phyloP scores from a whole-genome alignment of 1,140 invertebrate species.

The Whitmania pigra region DNA sequence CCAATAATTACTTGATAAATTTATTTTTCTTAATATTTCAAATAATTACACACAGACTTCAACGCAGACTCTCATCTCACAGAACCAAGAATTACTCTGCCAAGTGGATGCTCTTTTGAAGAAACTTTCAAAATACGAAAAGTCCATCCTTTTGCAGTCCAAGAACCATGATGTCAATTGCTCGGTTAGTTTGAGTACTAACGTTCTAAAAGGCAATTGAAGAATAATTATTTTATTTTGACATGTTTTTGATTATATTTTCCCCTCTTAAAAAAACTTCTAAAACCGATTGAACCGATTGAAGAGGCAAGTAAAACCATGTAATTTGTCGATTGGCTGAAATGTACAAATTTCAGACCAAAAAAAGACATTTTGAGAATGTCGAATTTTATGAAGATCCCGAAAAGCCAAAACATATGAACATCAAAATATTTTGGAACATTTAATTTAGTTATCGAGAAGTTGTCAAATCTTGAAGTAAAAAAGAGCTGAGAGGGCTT shows the following conservation, averaged over 20 bases:
- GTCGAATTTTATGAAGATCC: too few relatives aligned
- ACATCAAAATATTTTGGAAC: too few relatives aligned
- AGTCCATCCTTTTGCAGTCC: not conserved
- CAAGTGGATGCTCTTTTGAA: not conserved
- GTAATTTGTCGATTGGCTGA: not conserved
- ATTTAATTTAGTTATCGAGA: too few relatives aligned
- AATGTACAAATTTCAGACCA: not conserved
- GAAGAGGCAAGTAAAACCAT: not conserved
- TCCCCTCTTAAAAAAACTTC: too few relatives aligned
- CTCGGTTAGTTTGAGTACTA: not conserved
- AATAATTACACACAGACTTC: not conserved
- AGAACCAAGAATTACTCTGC: conserved; percentile 7
- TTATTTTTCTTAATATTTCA: too few relatives aligned
- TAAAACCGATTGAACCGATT: not conserved
- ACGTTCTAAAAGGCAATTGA: not conserved
- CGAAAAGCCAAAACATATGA: too few relatives aligned
- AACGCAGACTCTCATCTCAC: not conserved
- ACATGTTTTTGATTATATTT: too few relatives aligned
- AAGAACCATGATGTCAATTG: not conserved
- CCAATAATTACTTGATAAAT: too few relatives aligned
- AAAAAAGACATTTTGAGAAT: not conserved
- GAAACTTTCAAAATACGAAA: not conserved
- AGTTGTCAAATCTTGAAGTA: too few relatives aligned
- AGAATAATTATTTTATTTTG: not conserved
- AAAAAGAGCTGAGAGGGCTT: too few relatives aligned